phyloP scores from a whole-genome alignment of 2,888 invertebrate species.

The Plemyria rubiginata region DNA sequence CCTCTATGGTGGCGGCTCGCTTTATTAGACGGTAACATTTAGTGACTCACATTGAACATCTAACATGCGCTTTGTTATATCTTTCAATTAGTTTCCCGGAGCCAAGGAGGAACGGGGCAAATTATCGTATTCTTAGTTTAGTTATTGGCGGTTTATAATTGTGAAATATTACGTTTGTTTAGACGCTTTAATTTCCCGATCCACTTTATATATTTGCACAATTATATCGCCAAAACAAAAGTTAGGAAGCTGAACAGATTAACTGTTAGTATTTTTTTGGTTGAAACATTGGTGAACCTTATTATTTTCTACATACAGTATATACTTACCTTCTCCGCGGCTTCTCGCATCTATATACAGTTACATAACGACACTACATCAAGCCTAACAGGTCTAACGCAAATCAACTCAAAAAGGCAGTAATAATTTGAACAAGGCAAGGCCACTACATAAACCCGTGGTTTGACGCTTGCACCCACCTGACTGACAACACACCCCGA shows the following conservation, averaged over 20 bases:
- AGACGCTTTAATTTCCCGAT: constrained; percentile 9
- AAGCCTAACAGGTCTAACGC: constrained; percentile 79
- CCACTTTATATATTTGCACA: constrained; percentile 61
- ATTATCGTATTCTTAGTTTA: constrained; percentile 50
- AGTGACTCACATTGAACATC: constrained; percentile 63
- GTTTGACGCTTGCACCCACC: constrained; percentile 76
- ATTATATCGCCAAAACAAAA: constrained; percentile 59
- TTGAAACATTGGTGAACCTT: constrained; percentile 50
- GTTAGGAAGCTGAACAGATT: constrained; percentile 72
- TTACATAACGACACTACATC: constrained; percentile 69
- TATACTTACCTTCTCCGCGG: constrained; percentile 70
- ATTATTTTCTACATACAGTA: constrained; percentile 54
- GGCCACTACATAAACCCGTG: constrained; percentile 70
- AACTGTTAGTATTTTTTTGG: constrained; percentile 54
- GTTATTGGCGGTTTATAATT: constrained; percentile 58
- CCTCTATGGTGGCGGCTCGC: constrained; percentile 70
- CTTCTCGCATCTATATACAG: constrained; percentile 66
- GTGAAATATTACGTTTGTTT: constrained; percentile 54
- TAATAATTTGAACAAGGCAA: constrained; percentile 70
- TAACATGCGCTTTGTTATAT: constrained; percentile 65
- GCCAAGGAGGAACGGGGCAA: constrained; percentile 65
- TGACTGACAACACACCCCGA: constrained; percentile 69
- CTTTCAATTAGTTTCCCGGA: constrained; percentile 65
- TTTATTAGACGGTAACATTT: constrained; percentile 50
- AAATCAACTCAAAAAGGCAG: constrained; percentile 78